phyloP scores from a whole-genome alignment of 2,113 vertebrate genomes.

The Sinocyclocheilus rhinocerous region DNA sequence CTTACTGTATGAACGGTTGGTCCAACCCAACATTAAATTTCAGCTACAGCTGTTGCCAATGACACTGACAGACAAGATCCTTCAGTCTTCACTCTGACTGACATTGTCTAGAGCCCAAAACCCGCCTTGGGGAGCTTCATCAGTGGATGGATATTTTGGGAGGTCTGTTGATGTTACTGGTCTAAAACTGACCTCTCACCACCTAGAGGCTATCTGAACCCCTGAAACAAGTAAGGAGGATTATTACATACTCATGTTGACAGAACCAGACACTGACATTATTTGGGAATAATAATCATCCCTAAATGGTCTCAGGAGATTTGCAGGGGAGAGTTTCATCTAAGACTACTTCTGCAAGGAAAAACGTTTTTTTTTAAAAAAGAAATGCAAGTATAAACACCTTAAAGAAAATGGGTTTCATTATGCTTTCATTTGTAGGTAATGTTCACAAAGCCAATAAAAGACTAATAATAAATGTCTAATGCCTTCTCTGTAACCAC shows the following conservation, averaged over 20 bases:
- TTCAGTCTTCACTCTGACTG: not conserved
- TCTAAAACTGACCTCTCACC: not conserved
- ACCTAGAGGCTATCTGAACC: slow-evolving; percentile 17
- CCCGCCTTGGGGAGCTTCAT: not conserved
- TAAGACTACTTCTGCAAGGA: not conserved
- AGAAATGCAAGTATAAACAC: not conserved
- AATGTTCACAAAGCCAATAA: not conserved
- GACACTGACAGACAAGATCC: not conserved
- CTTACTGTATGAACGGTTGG: not conserved
- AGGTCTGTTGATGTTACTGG: not conserved
- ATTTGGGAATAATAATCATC: not conserved
- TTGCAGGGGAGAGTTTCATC: not conserved
- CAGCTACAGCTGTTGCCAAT: not conserved
- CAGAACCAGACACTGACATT: not conserved
- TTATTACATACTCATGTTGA: not conserved
- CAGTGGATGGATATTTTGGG: slow-evolving; percentile 10
- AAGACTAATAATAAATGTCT: not conserved
- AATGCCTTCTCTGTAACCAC: not conserved
- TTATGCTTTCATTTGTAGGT: not conserved
- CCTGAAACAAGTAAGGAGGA: slow-evolving; percentile 4
- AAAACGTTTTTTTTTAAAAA: not conserved
- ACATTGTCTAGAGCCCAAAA: not conserved
- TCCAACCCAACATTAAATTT: not conserved
- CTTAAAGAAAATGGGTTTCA: not conserved
- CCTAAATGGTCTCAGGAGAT: not conserved